Evolutionary conservation across 1,140 invertebrate genomes (phyloP).

Genomic region (Drosophila simulans): DNA sequence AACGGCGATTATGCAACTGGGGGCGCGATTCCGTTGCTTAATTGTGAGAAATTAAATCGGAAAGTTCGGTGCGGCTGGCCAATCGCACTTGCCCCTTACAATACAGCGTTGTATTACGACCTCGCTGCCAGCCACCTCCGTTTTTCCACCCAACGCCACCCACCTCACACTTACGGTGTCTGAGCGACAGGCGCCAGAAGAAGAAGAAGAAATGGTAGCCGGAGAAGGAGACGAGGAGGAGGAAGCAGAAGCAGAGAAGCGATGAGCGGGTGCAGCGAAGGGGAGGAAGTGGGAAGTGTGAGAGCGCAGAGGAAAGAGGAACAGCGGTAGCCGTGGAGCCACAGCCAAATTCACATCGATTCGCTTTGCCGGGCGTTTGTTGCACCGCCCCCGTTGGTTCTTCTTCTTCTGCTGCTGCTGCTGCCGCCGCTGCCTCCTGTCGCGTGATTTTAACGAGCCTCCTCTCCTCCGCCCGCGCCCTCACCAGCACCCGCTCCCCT

Average conservation of each 20-base stretch:
- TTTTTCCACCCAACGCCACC: conserved; percentile 5
- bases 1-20: neutral
- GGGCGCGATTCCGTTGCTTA: conserved; percentile 5
- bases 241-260: neutral
- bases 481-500: neutral
- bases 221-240: neutral
- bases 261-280: no score
- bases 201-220: conserved; percentile 5
- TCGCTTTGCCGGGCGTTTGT: conserved; percentile 51
- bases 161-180: conserved; percentile 33
- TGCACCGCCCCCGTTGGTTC: conserved; percentile 36
- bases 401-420: conserved; percentile 22
- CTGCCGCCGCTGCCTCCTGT: conserved; percentile 53
- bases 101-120: conserved; percentile 23
- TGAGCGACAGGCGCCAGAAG: conserved; percentile 38
- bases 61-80: conserved; percentile 16
- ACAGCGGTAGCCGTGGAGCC: conserved; percentile 35
- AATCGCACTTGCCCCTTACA: conserved; percentile 40
- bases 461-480: conserved; percentile 19
- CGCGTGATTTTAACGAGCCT: conserved; percentile 83
- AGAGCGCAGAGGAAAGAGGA: conserved; percentile 4
- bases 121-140: conserved; percentile 1
- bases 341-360: conserved; percentile 55
- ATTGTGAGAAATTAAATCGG: conserved; percentile 43
- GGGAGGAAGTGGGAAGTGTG: neutral